Conservation (phyloP, 1,140 invertebrate species). For the Ceratosolen solmsi region DNA sequence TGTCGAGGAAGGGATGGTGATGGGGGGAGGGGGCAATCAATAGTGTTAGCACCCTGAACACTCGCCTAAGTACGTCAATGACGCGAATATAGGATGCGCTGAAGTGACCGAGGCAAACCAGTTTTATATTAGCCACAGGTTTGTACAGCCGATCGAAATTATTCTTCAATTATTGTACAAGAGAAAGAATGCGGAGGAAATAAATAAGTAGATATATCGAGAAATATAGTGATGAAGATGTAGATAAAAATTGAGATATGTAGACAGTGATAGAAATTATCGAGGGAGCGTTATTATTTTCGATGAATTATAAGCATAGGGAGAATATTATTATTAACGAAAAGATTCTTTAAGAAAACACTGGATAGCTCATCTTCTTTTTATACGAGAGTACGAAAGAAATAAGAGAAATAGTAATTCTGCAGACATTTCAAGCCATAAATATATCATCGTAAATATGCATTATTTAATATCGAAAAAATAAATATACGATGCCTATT, state of each 20-base stretch:
- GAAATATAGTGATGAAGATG: background rate
- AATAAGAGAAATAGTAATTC: too few species aligned
- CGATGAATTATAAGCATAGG: background rate
- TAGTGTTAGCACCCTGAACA: constrained; percentile 18
- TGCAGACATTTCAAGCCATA: too few species aligned
- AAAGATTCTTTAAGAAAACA: background rate
- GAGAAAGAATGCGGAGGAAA: background rate
- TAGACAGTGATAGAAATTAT: too few species aligned
- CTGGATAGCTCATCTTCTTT: background rate
- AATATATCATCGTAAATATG: too few species aligned
- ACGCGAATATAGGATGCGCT: background rate
- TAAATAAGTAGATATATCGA: background rate
- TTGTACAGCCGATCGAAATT: constrained; percentile 18
- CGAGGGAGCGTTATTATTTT: background rate
- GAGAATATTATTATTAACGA: background rate
- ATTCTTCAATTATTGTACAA: background rate
- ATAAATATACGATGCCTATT: too few species aligned
- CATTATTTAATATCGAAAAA: too few species aligned
- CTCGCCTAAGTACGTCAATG: background rate
- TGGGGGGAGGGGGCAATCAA: constrained; percentile 37
- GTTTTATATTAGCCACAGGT: background rate
- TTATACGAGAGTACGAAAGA: too few species aligned
- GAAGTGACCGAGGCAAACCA: too few species aligned
- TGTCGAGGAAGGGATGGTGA: constrained; percentile 55
- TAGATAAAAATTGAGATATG: background rate